Base-by-base conservation (phyloP, 2,888 invertebrate species). In the Ernsta delagoae region DNA sequence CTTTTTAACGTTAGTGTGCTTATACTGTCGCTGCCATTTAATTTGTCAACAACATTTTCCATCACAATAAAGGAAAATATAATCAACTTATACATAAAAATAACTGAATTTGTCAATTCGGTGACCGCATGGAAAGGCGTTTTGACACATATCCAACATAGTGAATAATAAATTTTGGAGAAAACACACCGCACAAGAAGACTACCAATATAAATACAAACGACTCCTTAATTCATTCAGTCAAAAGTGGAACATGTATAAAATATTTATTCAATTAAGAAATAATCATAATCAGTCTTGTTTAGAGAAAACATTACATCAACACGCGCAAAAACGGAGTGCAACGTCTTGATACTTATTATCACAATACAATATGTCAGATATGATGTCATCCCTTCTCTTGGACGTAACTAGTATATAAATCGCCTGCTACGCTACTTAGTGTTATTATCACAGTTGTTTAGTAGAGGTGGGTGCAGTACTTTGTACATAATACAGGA, bases 251-350 rank as follows among this genome's bases (percentile, higher is more conserved):
- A 92, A 92, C 86, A 86, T 88, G 91, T 93, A 92, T 89, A 92
- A 92, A 92, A 92, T 90, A 68, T 69, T 63, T 69, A 92, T 92
- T 92, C 87, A 92, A 92, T 90, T 69, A 93, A 93, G 92, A 94
- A 94, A 94, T 94, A 94, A 94, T 94, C 93, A 94, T 94, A 94
- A 94, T 94, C 94, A 94, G 94, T 94, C 94, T 94, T 94, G 90
- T 91, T 93, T 92, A 91, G 91, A 93, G 92, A 93, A 94, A 93
- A 93, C 87, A 86, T 91, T 90, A 86, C 78, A 87, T 84, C 88
- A 86, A 88, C 87, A 84, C 88, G 87, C 80, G 83, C 80, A 77
- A 81, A 82, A 82, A 81, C 62, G 77, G 77, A 77, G 78, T 80
- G 79, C 85, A 88, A 50, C 89, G 89, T 77, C 79, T 87, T 80